Conservation (phyloP, 2,797 vertebrate genomes). For the Pangasius macronema region DNA sequence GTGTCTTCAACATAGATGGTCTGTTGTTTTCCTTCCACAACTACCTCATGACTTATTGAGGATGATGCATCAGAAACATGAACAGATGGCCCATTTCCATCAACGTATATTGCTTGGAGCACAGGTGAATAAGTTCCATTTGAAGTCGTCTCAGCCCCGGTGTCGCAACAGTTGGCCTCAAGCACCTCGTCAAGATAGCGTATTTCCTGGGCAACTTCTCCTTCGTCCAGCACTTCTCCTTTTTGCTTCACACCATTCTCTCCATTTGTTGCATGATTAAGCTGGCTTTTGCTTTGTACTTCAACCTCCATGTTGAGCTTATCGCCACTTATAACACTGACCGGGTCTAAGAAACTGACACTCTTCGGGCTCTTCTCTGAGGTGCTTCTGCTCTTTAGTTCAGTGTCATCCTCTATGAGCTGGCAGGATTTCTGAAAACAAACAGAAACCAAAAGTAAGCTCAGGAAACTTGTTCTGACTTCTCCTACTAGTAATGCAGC, state of each 20-base stretch:
- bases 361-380: slow-evolving; percentile 77
- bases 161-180: slow-evolving; percentile 86
- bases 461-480: neutral
- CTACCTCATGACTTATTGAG: slow-evolving; percentile 62
- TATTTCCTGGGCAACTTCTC: slow-evolving; percentile 91
- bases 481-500: neutral
- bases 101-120: slow-evolving; percentile 64
- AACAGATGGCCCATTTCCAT: slow-evolving; percentile 70
- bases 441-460: slow-evolving; percentile 21
- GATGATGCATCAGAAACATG: slow-evolving; percentile 61
- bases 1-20: slow-evolving; percentile 64
- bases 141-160: slow-evolving; percentile 78
- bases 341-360: slow-evolving; percentile 84
- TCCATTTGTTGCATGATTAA: slow-evolving; percentile 71
- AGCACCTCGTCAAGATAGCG: slow-evolving; percentile 92
- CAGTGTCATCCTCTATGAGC: slow-evolving; percentile 84
- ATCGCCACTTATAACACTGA: slow-evolving; percentile 75
- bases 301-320: slow-evolving; percentile 89
- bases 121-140: slow-evolving; percentile 80
- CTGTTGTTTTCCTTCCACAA: slow-evolving; percentile 64
- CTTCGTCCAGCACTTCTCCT: slow-evolving; percentile 79
- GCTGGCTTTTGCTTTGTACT: slow-evolving; percentile 78
- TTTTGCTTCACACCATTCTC: slow-evolving; percentile 78
- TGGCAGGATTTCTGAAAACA: slow-evolving; percentile 81
- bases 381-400: slow-evolving; percentile 69